Evolutionary conservation across 2,888 invertebrate species (phyloP), one percentile per base, ranked within the genome.

Genomic region (Scaeva pyrastri): DNA sequence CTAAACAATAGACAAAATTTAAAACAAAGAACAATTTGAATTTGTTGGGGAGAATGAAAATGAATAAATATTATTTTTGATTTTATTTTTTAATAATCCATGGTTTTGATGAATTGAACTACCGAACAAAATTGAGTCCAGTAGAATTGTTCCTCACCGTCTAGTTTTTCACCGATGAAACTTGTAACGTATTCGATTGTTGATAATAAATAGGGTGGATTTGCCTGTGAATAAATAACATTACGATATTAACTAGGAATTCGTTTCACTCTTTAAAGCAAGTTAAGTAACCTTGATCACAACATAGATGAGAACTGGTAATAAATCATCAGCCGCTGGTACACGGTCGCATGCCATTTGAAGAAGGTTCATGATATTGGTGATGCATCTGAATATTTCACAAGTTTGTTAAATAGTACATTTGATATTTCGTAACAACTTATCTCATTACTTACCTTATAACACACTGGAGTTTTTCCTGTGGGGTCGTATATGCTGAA

Each of bases 101-200:
- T 98, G 75, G 97, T 98, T 94, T 99, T 99, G 91, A 99, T 98
- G 94, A 98, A 98, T 93, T 98, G 98, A 72, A 99, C 97, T 62
- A 98, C 98, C 0, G 98, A 96, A 90, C 97, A 97, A 93, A 99
- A 99, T 93, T 99, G 98, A 73, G 98, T 98, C 99, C 99, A 99
- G 96, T 98, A 98, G 93, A 99, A 99, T 90, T 97, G 96, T 90
- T 98, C 97, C 93, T 98, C 98, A 66, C 98, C 98, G 87, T 94
- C 94, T 80, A 98, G 94, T 87, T 96, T 95, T 88, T 95, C 94
- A 76, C 96, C 97, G 90, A 97, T 97, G 92, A 98, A 97, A 89
- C 97, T 98, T 92, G 96, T 97, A 88, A 99, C 98, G 92, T 98
- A 98, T 93, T 99, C 98, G 88, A 99, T 96, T 36, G 98, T 99